phyloP scores from a whole-genome alignment of 2,797 vertebrate genomes.

The Fringilla coelebs region DNA sequence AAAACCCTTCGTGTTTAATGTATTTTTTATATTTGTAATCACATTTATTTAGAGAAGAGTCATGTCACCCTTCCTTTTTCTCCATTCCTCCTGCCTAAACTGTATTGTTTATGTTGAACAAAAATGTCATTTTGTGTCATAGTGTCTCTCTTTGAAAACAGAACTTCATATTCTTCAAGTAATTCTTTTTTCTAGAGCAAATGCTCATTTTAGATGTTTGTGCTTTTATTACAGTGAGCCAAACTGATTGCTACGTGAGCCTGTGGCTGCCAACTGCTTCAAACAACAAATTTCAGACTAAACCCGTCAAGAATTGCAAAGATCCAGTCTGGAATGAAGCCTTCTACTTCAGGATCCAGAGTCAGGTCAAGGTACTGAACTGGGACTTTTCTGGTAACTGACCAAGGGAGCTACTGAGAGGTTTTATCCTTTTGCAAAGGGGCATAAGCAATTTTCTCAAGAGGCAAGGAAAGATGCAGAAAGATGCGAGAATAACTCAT shows the following conservation, averaged over 20 bases:
- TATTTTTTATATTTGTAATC: not conserved
- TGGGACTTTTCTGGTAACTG: not conserved
- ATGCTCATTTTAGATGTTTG: not conserved
- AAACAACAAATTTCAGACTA: slow-evolving; percentile 67
- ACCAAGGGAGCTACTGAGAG: not conserved
- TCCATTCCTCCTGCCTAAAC: not conserved
- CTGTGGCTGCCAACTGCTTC: slow-evolving; percentile 82
- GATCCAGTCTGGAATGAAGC: slow-evolving; percentile 84
- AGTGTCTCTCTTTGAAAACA: not conserved
- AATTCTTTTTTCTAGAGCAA: not conserved
- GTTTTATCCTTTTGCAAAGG: not conserved
- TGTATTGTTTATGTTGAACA: not conserved
- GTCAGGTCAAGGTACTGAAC: slow-evolving; percentile 78
- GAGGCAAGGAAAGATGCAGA: not conserved
- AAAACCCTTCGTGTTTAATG: not conserved
- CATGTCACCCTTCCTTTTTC: not conserved
- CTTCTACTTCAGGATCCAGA: slow-evolving; percentile 80
- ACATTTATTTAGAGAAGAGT: not conserved
- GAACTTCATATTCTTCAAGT: not conserved
- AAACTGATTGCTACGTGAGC: slow-evolving; percentile 79
- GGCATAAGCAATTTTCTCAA: not conserved
- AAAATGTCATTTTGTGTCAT: not conserved
- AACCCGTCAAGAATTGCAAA: slow-evolving; percentile 70
- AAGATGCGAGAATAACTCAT: not conserved
- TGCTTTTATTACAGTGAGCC: slow-evolving; percentile 68